Evolutionary conservation across 2,888 invertebrate genomes (phyloP), one percentile per base, ranked within the genome.

Genomic region (Scaptomyza flava): DNA sequence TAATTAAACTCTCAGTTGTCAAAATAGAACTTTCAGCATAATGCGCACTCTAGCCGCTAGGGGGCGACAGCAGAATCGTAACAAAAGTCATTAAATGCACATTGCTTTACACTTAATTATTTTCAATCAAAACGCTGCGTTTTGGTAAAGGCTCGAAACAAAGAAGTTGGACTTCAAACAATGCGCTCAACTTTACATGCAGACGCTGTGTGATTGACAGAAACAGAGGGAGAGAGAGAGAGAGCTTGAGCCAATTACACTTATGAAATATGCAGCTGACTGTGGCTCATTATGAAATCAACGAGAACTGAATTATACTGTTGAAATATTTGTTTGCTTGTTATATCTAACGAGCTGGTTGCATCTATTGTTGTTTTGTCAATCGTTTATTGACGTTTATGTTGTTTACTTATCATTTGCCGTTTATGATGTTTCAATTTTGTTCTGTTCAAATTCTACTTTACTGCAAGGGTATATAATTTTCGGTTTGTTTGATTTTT

Each of bases 51-150:
- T 33, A 47, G 47, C 12, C 56, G 63, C 56, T 20, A 60, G 63
- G 30, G 61, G 61, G 60, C 58, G 58, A 30, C 43, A 53, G 20
- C 36, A 12, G 53, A 45, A 56, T 61, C 58, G 59, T 62, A 59
- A 67, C 30, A 62, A 59, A 76, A 67, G 54, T 62, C 67, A 59
- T 76, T 72, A 71, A 71, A 56, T 62, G 43, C 36, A 58, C 56
- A 62, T 77, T 72, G 58, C 65, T 59, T 59, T 62, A 64, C 60
- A 68, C 61, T 53, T 64, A 71, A 78, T 77, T 68, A 75, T 78
- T 59, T 70, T 64, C 64, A 64, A 71, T 62, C 52, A 59, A 50
- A 68, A 48, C 38, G 23, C 43, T 58, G 56, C 54, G 8, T 3
- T 31, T 3, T 23, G 17, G 14, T 7, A 43, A 3, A 23, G 9